A percentile compares a stretch with the other conserved stretches of the same genome.
Conservation (phyloP, 92 coral and sea anemone species). For the Porites rus region DNA sequence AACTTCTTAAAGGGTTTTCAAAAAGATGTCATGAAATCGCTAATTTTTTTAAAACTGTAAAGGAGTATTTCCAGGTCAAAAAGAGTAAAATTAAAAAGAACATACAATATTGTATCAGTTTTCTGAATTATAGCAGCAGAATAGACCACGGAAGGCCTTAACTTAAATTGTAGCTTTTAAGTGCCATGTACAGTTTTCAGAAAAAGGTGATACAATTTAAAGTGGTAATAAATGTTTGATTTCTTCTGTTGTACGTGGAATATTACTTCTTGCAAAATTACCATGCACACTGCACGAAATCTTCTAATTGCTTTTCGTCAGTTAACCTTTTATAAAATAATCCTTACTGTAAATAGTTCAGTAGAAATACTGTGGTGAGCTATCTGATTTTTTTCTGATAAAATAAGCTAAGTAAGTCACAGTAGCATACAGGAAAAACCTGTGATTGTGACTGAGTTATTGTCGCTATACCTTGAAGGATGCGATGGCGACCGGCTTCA, state of each 20-base stretch:
- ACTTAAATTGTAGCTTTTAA: neutral
- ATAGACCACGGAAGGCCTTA: neutral
- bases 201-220: neutral
- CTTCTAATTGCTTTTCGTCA: too few relatives aligned
- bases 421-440: too few relatives aligned
- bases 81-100: neutral
- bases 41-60: neutral
- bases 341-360: too few relatives aligned
- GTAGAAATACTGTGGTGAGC: too few relatives aligned
- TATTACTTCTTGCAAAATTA: neutral
- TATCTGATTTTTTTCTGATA: too few relatives aligned
- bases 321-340: too few relatives aligned
- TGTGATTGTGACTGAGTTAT: too few relatives aligned
- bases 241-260: neutral
- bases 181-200: neutral
- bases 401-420: too few relatives aligned
- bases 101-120: neutral
- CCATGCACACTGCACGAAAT: neutral
- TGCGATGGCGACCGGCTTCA: too few relatives aligned
- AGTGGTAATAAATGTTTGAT: conserved; percentile 37
- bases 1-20: neutral
- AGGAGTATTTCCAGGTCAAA: neutral
- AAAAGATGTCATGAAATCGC: conserved; percentile 12
- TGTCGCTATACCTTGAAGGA: too few relatives aligned
- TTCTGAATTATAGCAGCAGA: neutral